A percentile compares a stretch with the other conserved stretches of the same genome.
Conservation (phyloP, 2,113 vertebrate genomes). For the Gymnobelideus leadbeateri region DNA sequence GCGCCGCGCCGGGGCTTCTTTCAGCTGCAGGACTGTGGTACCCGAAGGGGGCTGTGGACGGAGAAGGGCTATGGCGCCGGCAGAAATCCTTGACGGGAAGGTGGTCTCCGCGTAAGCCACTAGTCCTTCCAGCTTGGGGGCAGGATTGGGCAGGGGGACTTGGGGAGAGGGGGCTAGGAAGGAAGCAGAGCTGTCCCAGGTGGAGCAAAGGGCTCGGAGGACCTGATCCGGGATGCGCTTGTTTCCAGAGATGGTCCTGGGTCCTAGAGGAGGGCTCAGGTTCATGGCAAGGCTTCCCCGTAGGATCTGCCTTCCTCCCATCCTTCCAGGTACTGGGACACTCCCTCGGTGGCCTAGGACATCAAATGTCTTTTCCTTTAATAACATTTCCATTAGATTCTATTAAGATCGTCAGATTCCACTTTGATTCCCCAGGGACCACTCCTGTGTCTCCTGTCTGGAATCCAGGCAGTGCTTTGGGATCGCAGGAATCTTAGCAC, state of each 20-base stretch:
- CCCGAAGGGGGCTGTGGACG: constrained; percentile 35
- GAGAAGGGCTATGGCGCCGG: constrained; percentile 81
- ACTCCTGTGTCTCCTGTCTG: neutral
- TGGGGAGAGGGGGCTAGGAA: too few relatives aligned
- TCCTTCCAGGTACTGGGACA: neutral
- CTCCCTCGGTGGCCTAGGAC: neutral
- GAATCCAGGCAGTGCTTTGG: neutral
- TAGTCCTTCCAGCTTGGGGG: neutral
- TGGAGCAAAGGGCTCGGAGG: neutral
- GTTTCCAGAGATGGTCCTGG: neutral
- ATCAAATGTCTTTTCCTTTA: neutral
- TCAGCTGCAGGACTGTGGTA: neutral
- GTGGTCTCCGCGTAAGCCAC: constrained; percentile 84
- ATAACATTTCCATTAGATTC: neutral
- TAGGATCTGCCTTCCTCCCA: neutral
- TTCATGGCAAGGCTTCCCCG: neutral
- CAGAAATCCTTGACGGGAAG: constrained; percentile 85
- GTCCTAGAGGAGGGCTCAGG: too few relatives aligned
- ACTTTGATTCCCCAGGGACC: neutral
- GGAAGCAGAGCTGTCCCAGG: neutral
- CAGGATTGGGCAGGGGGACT: constrained; percentile 2
- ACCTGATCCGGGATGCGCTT: neutral
- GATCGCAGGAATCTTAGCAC: rapidly evolving
- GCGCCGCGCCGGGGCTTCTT: rapidly evolving
- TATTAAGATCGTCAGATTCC: neutral